These are phyloP conservation scores for Leptopilina clavipes DNA, from an alignment of 1,140 invertebrate species.

Conservation along the genomic window DNA sequence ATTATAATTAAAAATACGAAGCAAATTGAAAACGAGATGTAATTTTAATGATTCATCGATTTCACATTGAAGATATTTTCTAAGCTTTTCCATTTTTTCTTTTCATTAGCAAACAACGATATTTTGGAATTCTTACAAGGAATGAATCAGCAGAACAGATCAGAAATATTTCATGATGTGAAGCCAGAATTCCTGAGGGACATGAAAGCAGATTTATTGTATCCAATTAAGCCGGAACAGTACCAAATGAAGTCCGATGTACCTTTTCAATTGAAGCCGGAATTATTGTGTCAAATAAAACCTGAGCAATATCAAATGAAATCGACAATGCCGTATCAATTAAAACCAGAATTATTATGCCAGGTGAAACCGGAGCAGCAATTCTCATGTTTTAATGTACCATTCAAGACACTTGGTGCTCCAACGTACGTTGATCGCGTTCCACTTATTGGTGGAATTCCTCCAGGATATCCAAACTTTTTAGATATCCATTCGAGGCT, in stretches of 20 bases:
- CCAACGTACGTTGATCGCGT: constrained; percentile 59
- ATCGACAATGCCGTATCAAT: not conserved
- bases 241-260: not conserved
- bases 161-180: not conserved
- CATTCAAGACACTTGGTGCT: constrained; percentile 44
- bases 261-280: not conserved
- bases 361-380: constrained; percentile 35
- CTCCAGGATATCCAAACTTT: constrained; percentile 46
- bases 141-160: not conserved
- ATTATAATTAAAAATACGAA: too few species aligned
- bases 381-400: constrained; percentile 44
- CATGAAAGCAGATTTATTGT: not conserved
- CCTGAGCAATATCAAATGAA: not conserved
- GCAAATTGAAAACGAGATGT: too few species aligned
- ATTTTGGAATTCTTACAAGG: constrained; percentile 34
- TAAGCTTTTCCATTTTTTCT: constrained; percentile 40
- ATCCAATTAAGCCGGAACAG: not conserved
- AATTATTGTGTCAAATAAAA: not conserved
- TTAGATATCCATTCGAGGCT: constrained; percentile 49
- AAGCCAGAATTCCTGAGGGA: not conserved
- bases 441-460: constrained; percentile 56
- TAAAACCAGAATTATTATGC: not conserved
- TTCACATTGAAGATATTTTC: too few species aligned
- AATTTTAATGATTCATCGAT: too few species aligned
- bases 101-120: constrained; percentile 54